Percentiles rank a stretch among this genome's conserved stretches.
Evolutionary conservation across 1,140 invertebrate species (phyloP).

Genomic region (Pentalonia nigronervosa): DNA sequence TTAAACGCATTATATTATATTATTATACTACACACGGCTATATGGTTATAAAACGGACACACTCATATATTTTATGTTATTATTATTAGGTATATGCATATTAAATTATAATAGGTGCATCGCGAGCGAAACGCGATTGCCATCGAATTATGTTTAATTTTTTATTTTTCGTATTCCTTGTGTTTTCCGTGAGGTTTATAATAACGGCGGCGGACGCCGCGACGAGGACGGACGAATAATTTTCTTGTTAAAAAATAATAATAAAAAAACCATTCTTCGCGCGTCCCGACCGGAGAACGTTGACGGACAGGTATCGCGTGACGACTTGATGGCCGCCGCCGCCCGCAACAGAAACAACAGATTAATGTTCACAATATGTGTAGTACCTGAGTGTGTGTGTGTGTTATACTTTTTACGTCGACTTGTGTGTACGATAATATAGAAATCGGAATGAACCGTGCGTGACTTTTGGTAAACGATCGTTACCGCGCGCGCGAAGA

Average conservation of each 20-base stretch:
- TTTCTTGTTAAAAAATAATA: background rate
- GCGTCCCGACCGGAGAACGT: background rate
- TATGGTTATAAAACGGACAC: background rate
- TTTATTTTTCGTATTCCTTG: background rate
- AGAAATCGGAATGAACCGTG: constrained; percentile 3
- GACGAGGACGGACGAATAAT: background rate
- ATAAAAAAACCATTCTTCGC: background rate
- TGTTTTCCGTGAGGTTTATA: background rate
- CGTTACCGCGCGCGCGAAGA: background rate
- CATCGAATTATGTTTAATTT: constrained; percentile 7
- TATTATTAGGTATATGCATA: background rate
- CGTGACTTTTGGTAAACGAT: constrained; percentile 1
- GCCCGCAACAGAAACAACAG: constrained; percentile 5
- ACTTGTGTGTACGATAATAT: background rate
- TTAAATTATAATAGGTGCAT: background rate
- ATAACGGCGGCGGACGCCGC: background rate
- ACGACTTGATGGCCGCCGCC: background rate
- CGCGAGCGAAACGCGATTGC: background rate
- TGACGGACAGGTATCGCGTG: constrained; percentile 3
- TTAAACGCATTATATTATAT: background rate
- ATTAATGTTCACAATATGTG: background rate
- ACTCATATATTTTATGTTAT: background rate
- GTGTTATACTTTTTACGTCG: constrained; percentile 2
- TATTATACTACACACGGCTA: background rate
- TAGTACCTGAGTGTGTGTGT: background rate